These are phyloP conservation scores for Hyaena hyaena DNA, from an alignment of 2,113 vertebrate species.

Conservation along the genomic window DNA sequence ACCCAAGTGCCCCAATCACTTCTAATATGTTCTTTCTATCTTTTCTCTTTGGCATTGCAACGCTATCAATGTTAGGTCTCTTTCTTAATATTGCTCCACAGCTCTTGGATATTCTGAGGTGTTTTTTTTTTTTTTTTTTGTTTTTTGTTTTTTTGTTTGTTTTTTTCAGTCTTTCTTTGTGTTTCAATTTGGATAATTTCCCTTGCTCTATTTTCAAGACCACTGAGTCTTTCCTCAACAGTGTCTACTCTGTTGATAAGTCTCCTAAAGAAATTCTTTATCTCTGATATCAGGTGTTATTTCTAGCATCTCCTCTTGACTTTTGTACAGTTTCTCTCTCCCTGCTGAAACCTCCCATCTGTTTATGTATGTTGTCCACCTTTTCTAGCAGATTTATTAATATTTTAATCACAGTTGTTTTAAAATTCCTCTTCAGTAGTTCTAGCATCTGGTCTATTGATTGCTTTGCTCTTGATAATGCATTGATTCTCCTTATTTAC, in stretches of 20 bases:
- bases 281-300: neutral
- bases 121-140: no score
- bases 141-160: neutral
- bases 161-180: neutral
- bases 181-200: neutral
- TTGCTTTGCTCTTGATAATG: neutral
- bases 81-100: neutral
- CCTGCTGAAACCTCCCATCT: neutral
- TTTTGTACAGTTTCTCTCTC: neutral
- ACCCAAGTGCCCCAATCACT: neutral
- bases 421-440: neutral
- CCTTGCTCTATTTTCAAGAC: neutral
- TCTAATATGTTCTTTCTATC: neutral
- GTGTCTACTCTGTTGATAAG: neutral
- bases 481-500: neutral
- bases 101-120: neutral
- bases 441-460: neutral
- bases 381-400: neutral
- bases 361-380: neutral
- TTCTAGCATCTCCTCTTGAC: neutral
- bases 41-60: neutral
- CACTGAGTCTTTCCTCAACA: neutral
- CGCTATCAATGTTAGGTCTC: neutral
- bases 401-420: neutral
- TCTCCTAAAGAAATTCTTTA: neutral